Conservation (phyloP, 64 coral and sea anemone genomes). For the Dendrophyllia cribrosa region DNA sequence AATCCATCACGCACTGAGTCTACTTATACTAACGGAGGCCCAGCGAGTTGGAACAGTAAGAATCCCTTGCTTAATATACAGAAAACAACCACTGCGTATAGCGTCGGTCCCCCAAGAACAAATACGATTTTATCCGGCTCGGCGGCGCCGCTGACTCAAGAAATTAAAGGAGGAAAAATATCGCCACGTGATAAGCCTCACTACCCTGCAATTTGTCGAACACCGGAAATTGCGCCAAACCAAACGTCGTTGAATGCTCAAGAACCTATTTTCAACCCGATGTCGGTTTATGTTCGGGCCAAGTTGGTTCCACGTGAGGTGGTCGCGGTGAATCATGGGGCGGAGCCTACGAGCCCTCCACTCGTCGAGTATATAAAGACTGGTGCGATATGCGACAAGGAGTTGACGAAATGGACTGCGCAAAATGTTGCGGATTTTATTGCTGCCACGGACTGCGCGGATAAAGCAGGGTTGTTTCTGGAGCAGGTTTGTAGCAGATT, state of each 20-base stretch:
- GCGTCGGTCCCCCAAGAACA: not conserved
- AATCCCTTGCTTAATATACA: not conserved
- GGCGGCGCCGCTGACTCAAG: not conserved
- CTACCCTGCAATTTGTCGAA: not conserved
- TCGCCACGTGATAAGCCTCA: not conserved
- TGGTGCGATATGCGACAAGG: constrained; percentile 77
- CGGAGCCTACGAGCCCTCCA: constrained; percentile 50
- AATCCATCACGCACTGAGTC: constrained; percentile 1
- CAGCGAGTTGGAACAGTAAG: not conserved
- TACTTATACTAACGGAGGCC: not conserved
- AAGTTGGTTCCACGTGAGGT: constrained; percentile 89
- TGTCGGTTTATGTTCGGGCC: constrained; percentile 79
- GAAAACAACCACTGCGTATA: not conserved
- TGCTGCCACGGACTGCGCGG: constrained; percentile 82
- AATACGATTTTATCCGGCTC: not conserved
- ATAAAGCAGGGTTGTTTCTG: constrained; percentile 80
- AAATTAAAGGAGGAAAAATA: not conserved
- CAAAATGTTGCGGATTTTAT: constrained; percentile 91
- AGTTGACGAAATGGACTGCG: constrained; percentile 78
- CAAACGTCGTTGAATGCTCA: constrained; percentile 10
- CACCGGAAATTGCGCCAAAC: not conserved
- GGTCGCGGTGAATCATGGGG: constrained; percentile 57
- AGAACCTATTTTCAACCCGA: constrained; percentile 83
- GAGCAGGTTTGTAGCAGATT: constrained; percentile 71
- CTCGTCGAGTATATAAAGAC: constrained; percentile 94